Conservation (phyloP, 1,140 invertebrate species). For the Bemisia tabaci region DNA sequence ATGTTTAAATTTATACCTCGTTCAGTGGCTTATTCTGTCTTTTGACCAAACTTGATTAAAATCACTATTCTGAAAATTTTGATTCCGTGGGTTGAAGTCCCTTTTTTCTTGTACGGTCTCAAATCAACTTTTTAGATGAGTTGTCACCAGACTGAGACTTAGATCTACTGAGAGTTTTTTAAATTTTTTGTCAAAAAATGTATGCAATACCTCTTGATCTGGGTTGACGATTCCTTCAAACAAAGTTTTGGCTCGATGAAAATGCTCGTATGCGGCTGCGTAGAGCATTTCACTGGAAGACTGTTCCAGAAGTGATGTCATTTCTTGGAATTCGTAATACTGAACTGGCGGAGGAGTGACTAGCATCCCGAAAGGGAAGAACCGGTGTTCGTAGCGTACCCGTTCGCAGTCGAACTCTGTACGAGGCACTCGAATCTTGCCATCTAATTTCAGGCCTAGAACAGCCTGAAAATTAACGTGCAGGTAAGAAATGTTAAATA, state of each 20-base stretch:
- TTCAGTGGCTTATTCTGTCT: too few species aligned
- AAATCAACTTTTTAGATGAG: too few species aligned
- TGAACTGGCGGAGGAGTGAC: slow-evolving; percentile 80
- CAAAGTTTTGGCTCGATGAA: slow-evolving; percentile 74
- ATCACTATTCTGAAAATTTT: too few species aligned
- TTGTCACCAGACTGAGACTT: too few species aligned
- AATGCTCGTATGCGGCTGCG: slow-evolving; percentile 72
- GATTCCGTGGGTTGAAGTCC: too few species aligned
- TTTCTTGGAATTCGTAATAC: slow-evolving; percentile 68
- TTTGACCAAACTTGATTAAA: too few species aligned
- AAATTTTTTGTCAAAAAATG: slow-evolving; percentile 1
- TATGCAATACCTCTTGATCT: slow-evolving; percentile 56
- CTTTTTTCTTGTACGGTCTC: too few species aligned
- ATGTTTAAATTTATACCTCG: too few species aligned
- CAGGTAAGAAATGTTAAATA: too few species aligned
- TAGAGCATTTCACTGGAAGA: slow-evolving; percentile 43
- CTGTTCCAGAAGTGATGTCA: slow-evolving; percentile 36
- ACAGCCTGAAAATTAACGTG: slow-evolving; percentile 46
- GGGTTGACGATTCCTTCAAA: slow-evolving; percentile 62
- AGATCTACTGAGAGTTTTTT: too few species aligned
- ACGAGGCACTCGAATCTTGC: slow-evolving; percentile 50
- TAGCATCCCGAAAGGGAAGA: slow-evolving; percentile 73
- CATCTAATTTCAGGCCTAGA: slow-evolving; percentile 53
- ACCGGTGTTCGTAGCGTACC: slow-evolving; percentile 86
- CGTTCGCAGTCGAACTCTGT: slow-evolving; percentile 86